Evolutionary conservation across 2,888 invertebrate species (phyloP).

Genomic region (Synanthedon vespiformis): DNA sequence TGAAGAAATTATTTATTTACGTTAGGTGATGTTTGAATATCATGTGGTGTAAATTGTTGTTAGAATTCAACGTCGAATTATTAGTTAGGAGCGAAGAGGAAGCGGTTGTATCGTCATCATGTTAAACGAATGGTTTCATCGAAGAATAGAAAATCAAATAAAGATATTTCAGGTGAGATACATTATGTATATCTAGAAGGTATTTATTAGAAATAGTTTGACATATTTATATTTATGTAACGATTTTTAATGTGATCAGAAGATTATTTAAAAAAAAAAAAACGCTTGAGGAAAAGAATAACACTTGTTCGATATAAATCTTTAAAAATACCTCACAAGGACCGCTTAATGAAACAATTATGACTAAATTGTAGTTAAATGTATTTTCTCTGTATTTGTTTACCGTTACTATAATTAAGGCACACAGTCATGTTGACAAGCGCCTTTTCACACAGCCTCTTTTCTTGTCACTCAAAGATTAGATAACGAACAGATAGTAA

Average conservation of each 20-base stretch:
- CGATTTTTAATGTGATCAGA: too few species aligned
- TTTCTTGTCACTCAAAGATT: slow-evolving; percentile 28
- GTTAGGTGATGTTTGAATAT: slow-evolving; percentile 56
- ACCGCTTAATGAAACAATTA: not conserved
- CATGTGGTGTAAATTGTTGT: slow-evolving; percentile 56
- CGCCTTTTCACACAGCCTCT: slow-evolving; percentile 43
- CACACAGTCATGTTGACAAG: slow-evolving; percentile 40
- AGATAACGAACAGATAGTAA: not conserved
- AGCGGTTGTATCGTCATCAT: slow-evolving; percentile 45
- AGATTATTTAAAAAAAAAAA: too few species aligned
- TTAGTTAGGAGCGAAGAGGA: slow-evolving; percentile 38
- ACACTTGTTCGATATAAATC: too few species aligned
- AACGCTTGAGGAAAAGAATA: too few species aligned
- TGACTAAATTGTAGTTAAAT: slow-evolving; percentile 2
- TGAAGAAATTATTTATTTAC: slow-evolving; percentile 64
- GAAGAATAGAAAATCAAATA: slow-evolving; percentile 42
- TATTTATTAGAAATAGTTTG: too few species aligned
- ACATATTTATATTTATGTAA: too few species aligned
- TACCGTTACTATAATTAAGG: slow-evolving; percentile 5
- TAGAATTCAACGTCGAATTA: slow-evolving; percentile 28
- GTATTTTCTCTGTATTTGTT: slow-evolving; percentile 26
- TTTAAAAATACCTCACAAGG: too few species aligned
- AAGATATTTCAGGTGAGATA: slow-evolving; percentile 48
- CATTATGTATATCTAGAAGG: not conserved
- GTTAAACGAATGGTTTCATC: slow-evolving; percentile 66